A percentile compares a stretch with the other conserved stretches of the same genome.
phyloP scores from a whole-genome alignment of 1,140 invertebrate species.

The Cyclina sinensis region DNA sequence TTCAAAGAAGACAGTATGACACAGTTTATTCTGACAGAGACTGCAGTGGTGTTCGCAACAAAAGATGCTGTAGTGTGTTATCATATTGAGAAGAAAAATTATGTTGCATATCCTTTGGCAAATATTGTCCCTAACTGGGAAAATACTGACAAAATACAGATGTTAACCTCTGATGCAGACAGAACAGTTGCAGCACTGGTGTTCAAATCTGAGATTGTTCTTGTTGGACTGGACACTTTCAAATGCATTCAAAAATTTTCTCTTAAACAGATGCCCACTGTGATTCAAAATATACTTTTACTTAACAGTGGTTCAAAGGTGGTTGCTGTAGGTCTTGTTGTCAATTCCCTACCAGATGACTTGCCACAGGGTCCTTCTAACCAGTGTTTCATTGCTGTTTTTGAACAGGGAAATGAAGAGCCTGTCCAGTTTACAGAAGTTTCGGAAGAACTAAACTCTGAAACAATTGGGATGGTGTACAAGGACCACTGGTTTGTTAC shows the following conservation, averaged over 20 bases:
- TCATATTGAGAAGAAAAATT: not conserved
- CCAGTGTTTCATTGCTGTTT: slow-evolving; percentile 34
- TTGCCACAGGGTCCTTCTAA: slow-evolving; percentile 27
- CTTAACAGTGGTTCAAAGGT: slow-evolving; percentile 18
- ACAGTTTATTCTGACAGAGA: not conserved
- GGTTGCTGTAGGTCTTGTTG: slow-evolving; percentile 19
- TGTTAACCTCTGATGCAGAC: not conserved
- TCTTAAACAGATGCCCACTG: not conserved
- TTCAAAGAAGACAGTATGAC: not conserved
- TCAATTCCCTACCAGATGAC: not conserved
- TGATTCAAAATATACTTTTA: slow-evolving; percentile 24
- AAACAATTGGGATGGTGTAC: not conserved
- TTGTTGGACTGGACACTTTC: not conserved
- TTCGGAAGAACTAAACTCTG: not conserved
- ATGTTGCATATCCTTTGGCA: not conserved
- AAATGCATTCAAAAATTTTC: slow-evolving; percentile 25
- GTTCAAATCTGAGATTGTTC: not conserved
- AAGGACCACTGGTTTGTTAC: slow-evolving; percentile 11
- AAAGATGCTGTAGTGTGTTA: not conserved
- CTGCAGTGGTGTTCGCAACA: not conserved
- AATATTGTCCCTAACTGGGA: slow-evolving; percentile 32
- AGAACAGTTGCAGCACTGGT: not conserved
- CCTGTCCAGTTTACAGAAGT: not conserved
- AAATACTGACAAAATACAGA: not conserved
- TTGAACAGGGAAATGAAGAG: slow-evolving; percentile 35